Conservation (phyloP, 2,113 vertebrate species). For the Brachyhypopomus gauderio region DNA sequence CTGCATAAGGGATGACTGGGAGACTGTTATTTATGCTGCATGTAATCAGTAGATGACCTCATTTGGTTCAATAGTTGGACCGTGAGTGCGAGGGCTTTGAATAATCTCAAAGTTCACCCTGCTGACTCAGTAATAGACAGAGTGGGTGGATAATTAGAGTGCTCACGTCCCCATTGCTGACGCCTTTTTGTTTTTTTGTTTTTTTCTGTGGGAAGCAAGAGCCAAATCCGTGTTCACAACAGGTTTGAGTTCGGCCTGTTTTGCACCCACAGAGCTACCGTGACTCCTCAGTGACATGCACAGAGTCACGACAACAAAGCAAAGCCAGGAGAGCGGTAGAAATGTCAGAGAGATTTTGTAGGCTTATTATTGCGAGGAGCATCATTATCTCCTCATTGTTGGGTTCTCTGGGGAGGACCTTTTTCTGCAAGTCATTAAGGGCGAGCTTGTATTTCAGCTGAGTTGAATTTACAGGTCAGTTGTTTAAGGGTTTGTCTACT, state of each 20-base stretch:
- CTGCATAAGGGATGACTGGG: slow-evolving; percentile 1
- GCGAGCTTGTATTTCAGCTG: not conserved
- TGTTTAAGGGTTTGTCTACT: slow-evolving; percentile 4
- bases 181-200: slow-evolving; percentile 23
- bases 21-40: slow-evolving; percentile 13
- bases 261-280: slow-evolving; percentile 5
- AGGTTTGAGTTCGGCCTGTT: slow-evolving; percentile 22
- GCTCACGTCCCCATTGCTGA: slow-evolving; percentile 3
- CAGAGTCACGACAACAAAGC: slow-evolving; percentile 19
- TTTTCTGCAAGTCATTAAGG: slow-evolving; percentile 1
- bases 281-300: slow-evolving; percentile 25
- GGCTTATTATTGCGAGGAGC: not conserved
- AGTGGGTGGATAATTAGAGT: slow-evolving; percentile 52
- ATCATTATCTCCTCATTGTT: not conserved
- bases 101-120: slow-evolving; percentile 39
- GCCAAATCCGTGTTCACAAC: slow-evolving; percentile 31
- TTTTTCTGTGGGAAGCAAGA: slow-evolving; percentile 35
- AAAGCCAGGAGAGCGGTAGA: not conserved
- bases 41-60: slow-evolving; percentile 14
- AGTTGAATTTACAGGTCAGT: not conserved
- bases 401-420: not conserved
- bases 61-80: slow-evolving; percentile 12
- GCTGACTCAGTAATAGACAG: slow-evolving; percentile 41
- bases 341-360: not conserved
- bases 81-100: slow-evolving; percentile 30